These are phyloP conservation scores for Mesoclemmys tuberculata DNA, from an alignment of 2,113 vertebrate species.

Conservation along the genomic window DNA sequence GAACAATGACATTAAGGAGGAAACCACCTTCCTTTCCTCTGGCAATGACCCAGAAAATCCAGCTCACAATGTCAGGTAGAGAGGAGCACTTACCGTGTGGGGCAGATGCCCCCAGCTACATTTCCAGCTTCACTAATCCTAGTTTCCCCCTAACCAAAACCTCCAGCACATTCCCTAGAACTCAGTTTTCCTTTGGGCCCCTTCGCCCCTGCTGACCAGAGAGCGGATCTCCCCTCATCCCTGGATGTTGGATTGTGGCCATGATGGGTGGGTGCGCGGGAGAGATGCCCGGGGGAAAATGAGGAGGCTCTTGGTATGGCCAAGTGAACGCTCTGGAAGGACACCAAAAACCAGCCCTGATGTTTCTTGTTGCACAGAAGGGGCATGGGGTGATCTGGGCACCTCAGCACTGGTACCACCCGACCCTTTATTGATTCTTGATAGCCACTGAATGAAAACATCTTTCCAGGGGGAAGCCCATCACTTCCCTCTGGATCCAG, in stretches of 20 bases:
- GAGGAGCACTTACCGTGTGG: background rate
- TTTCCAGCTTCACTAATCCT: background rate
- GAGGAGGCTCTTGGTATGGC: accelerated
- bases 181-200: background rate
- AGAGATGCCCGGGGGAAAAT: background rate
- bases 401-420: background rate
- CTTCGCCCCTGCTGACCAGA: background rate
- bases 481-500: background rate
- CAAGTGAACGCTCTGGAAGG: background rate
- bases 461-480: background rate
- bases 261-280: background rate
- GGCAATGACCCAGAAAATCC: background rate
- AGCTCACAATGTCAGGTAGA: background rate
- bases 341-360: background rate
- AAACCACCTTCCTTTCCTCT: background rate
- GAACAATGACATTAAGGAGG: background rate
- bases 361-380: background rate
- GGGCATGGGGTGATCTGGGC: background rate
- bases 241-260: background rate
- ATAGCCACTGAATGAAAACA: background rate
- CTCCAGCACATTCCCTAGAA: background rate
- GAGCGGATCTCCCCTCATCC: background rate
- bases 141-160: background rate
- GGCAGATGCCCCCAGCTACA: background rate
- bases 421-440: background rate